A percentile compares a stretch with the other conserved stretches of the same genome.
Conservation (phyloP, 2,113 vertebrate species). For the Tetrao urogallus region DNA sequence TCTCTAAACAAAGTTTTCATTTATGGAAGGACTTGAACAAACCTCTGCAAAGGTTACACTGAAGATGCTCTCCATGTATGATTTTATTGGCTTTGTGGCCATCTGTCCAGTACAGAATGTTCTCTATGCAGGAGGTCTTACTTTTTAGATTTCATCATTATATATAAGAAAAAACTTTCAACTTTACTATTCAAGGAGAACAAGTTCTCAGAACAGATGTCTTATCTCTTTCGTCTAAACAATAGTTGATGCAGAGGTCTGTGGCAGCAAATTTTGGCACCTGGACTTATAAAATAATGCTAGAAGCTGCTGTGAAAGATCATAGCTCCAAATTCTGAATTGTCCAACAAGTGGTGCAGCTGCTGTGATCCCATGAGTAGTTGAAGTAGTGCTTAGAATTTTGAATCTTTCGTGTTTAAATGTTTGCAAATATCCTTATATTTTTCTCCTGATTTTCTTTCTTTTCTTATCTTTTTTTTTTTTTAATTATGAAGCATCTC, state of each 20-base stretch:
- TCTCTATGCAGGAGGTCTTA: neutral
- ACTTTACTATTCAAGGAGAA: neutral
- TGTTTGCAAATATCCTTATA: neutral
- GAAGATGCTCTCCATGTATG: accelerated
- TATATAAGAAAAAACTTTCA: neutral
- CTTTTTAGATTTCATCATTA: neutral
- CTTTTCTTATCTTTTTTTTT: no score
- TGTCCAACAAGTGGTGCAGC: neutral
- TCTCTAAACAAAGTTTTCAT: neutral
- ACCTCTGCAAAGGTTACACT: neutral
- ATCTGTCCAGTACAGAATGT: neutral
- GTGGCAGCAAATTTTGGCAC: neutral
- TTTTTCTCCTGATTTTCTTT: neutral
- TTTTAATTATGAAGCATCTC: neutral
- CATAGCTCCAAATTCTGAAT: neutral
- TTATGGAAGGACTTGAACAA: neutral
- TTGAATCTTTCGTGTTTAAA: neutral
- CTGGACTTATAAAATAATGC: neutral
- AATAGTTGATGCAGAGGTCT: neutral
- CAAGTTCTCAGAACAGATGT: neutral
- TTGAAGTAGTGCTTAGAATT: neutral
- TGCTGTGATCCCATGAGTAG: neutral
- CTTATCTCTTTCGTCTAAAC: neutral
- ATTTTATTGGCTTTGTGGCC: neutral
- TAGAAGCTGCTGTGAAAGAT: neutral